These are phyloP conservation scores for Galeopterus variegatus DNA, from an alignment of 2,113 vertebrate genomes.

Conservation along the genomic window DNA sequence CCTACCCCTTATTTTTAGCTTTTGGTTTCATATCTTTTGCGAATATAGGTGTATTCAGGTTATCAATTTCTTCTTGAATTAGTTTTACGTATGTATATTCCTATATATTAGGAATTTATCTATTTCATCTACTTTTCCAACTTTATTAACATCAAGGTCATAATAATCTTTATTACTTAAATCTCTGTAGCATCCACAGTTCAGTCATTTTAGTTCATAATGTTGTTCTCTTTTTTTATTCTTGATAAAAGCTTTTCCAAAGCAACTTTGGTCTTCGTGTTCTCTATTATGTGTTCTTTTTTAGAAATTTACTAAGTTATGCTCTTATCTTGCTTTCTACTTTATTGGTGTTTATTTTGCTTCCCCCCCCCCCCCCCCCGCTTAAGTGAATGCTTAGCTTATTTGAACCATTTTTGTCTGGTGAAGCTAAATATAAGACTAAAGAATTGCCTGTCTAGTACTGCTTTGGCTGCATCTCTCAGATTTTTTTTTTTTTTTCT, in stretches of 20 bases:
- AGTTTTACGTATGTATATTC: neutral
- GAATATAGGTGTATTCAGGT: neutral
- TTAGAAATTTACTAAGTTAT: neutral
- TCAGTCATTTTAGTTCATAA: neutral
- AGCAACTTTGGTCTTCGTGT: neutral
- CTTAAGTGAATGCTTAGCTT: neutral
- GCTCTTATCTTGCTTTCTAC: neutral
- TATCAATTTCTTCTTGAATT: slow-evolving; percentile 13
- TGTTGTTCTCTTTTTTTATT: neutral
- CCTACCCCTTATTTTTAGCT: neutral
- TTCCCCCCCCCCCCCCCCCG: no score
- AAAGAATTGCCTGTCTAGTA: slow-evolving; percentile 2
- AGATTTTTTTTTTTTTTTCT: no score
- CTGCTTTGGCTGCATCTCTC: neutral
- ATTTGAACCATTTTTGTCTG: slow-evolving; percentile 11
- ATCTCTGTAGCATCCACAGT: neutral
- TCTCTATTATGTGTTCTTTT: neutral
- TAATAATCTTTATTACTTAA: neutral
- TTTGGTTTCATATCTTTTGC: neutral
- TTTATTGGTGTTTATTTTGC: slow-evolving; percentile 22
- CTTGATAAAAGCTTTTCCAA: neutral
- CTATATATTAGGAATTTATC: neutral
- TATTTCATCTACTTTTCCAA: slow-evolving; percentile 6
- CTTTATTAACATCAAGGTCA: slow-evolving; percentile 20
- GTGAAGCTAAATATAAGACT: slow-evolving; percentile 18